Conservation (phyloP, 2,113 vertebrate genomes). For the Cavia porcellus region DNA sequence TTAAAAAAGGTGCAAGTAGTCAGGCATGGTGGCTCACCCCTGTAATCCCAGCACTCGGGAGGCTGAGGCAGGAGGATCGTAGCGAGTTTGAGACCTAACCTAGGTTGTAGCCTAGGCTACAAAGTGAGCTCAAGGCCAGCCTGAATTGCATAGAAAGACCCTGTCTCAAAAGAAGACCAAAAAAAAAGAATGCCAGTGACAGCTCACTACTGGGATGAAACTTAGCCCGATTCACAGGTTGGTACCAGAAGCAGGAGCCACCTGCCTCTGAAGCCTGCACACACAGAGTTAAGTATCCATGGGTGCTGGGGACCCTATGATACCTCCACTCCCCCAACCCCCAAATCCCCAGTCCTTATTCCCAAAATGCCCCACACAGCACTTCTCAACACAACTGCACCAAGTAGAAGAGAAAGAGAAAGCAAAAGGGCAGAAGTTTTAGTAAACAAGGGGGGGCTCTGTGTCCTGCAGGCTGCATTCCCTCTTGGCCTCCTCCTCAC, state of each 20-base stretch:
- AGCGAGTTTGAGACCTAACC: too few species aligned
- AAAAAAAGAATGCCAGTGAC: background rate
- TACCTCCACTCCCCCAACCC: background rate
- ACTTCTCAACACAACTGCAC: constrained; percentile 5
- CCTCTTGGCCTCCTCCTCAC: background rate
- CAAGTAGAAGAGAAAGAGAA: constrained; percentile 72
- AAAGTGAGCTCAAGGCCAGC: too few species aligned
- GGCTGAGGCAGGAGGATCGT: too few species aligned
- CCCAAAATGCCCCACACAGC: background rate
- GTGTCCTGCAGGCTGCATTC: background rate
- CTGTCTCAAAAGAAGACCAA: too few species aligned
- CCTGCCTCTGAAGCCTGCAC: background rate
- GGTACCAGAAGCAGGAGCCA: background rate
- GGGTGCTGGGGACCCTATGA: background rate
- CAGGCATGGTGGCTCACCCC: too few species aligned
- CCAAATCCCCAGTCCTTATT: background rate
- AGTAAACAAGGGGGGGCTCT: constrained; percentile 47
- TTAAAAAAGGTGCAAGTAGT: background rate
- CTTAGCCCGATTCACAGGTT: background rate
- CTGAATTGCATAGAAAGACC: too few species aligned
- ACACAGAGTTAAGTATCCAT: too few species aligned
- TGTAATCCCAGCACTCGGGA: too few species aligned
- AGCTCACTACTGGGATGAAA: background rate
- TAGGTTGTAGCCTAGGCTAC: too few species aligned
- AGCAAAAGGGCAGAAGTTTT: constrained; percentile 18